Conservation (phyloP, 2,797 vertebrate species). For the Esox masquinongy region DNA sequence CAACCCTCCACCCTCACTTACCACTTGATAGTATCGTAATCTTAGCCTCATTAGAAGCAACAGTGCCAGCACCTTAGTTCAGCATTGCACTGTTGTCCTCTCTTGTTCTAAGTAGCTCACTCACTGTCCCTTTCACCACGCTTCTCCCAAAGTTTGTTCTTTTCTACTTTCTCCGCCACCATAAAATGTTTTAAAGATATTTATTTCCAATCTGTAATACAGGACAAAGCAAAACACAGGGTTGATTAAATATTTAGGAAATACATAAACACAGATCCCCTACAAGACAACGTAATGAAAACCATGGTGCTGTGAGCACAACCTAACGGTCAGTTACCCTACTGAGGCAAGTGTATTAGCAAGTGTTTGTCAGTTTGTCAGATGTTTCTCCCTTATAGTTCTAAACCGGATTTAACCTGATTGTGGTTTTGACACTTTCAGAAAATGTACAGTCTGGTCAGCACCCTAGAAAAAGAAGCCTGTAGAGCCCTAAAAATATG, state of each 20-base stretch:
- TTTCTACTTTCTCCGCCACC: constrained; percentile 5
- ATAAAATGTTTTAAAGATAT: background rate
- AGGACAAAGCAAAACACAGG: background rate
- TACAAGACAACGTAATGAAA: background rate
- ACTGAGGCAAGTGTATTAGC: background rate
- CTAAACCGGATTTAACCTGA: constrained; percentile 52
- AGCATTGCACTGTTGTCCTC: background rate
- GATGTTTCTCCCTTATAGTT: constrained; percentile 29
- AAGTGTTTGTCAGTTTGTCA: constrained; percentile 18
- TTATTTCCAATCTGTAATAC: background rate
- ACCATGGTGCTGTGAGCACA: background rate
- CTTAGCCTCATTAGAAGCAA: constrained; percentile 66
- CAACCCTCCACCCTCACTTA: constrained; percentile 77
- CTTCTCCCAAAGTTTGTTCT: background rate
- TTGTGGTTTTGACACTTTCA: constrained; percentile 68
- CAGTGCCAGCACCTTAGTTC: constrained; percentile 29
- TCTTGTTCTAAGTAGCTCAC: constrained; percentile 7
- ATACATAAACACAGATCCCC: background rate
- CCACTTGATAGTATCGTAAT: constrained; percentile 78
- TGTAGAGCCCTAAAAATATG: constrained; percentile 35
- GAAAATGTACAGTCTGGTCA: constrained; percentile 35
- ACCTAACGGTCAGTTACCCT: background rate
- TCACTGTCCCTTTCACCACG: background rate
- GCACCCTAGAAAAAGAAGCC: constrained; percentile 45
- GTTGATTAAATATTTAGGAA: background rate